Percentiles rank a stretch among this genome's conserved stretches.
Evolutionary conservation across 2,888 invertebrate species (phyloP).

Genomic region (Acutogordius australiensis): DNA sequence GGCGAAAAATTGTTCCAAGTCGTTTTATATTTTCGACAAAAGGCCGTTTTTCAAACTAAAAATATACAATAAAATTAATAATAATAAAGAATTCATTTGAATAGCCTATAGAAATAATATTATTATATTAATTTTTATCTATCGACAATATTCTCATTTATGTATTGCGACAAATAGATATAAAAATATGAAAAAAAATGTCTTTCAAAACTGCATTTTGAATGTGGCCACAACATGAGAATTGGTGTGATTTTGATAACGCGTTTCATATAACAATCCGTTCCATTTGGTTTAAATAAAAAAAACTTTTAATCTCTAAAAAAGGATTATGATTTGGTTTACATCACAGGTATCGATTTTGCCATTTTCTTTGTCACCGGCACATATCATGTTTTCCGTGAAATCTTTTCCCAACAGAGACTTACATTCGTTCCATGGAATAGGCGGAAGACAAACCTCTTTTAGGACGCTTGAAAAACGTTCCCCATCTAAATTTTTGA

Average conservation of each 20-base stretch:
- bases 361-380: not conserved
- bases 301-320: not conserved
- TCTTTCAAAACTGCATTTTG: no score
- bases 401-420: not conserved
- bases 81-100: no score
- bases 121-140: no score
- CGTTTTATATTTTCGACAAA: no score
- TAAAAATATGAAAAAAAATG: not conserved
- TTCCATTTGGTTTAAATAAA: not conserved
- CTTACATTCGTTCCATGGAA: not conserved
- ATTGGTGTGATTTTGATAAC: not conserved
- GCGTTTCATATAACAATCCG: not conserved
- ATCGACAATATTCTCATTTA: no score
- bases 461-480: not conserved
- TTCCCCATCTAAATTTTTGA: not conserved
- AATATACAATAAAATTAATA: no score
- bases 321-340: not conserved
- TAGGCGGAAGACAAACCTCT: not conserved
- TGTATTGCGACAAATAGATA: no score
- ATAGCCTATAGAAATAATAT: no score
- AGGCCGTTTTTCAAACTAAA: no score
- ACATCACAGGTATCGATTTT: not conserved
- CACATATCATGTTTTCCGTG: not conserved
- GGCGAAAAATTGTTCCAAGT: no score
- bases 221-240: no score